These are phyloP conservation scores for Hemicrepidius hirtus DNA, from an alignment of 2,888 invertebrate genomes.

Conservation along the genomic window DNA sequence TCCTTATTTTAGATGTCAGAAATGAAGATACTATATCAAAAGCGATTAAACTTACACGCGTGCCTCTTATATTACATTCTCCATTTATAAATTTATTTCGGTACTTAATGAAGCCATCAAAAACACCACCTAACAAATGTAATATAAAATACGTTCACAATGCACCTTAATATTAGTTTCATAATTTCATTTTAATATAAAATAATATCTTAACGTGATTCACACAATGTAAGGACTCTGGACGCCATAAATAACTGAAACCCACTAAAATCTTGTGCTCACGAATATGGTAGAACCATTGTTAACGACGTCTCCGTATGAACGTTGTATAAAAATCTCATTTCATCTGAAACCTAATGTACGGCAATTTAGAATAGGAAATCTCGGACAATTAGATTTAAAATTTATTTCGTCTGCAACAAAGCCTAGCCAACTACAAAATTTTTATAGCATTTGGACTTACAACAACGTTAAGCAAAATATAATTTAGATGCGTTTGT, in stretches of 20 bases:
- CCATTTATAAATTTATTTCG: neutral
- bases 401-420: conserved; percentile 10
- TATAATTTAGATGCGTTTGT: too few species aligned
- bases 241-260: conserved; percentile 5
- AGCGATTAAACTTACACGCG: neutral
- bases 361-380: conserved; percentile 12
- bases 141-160: neutral
- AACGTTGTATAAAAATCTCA: conserved; percentile 29
- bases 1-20: conserved; percentile 3
- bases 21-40: conserved; percentile 13
- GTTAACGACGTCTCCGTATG: conserved; percentile 10
- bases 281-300: conserved; percentile 21
- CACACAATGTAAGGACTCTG: neutral
- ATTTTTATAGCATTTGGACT: too few species aligned
- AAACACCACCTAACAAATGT: neutral
- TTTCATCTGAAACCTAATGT: conserved; percentile 20
- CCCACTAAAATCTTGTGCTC: neutral
- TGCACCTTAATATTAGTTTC: neutral
- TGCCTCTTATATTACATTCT: neutral
- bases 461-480: too few species aligned
- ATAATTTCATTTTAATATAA: neutral
- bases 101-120: neutral
- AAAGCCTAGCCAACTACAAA: neutral
- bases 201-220: conserved; percentile 1
- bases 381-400: conserved; percentile 23